These are phyloP conservation scores for Rhabdomys dilectus DNA, from an alignment of 2,113 vertebrate genomes.

Conservation along the genomic window DNA sequence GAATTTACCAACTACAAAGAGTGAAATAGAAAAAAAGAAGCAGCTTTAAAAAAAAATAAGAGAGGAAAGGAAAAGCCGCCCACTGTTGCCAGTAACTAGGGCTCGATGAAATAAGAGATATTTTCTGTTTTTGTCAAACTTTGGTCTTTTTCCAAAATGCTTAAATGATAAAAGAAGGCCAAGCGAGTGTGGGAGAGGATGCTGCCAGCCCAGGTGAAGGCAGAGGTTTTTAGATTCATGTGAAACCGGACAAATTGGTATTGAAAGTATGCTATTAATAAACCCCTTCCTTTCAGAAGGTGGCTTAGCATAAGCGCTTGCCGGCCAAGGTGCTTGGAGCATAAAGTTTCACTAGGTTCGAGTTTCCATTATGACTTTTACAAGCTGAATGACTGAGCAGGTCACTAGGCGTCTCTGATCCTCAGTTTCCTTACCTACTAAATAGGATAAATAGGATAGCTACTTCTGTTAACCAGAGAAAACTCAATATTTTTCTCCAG, in stretches of 20 bases:
- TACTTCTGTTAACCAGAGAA: not conserved
- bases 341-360: not conserved
- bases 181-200: constrained; percentile 36
- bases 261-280: constrained; percentile 60
- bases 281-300: not conserved
- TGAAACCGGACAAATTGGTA: constrained; percentile 3
- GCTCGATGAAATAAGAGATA: constrained; percentile 53
- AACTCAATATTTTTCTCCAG: not conserved
- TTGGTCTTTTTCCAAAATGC: constrained; percentile 59
- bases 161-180: constrained; percentile 54
- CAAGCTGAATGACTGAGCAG: not conserved
- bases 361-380: not conserved
- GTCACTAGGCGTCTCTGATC: not conserved
- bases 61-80: constrained; percentile 38
- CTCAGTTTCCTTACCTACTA: not conserved
- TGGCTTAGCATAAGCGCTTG: not conserved
- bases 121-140: constrained; percentile 61
- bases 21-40: constrained; percentile 69
- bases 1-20: constrained; percentile 65
- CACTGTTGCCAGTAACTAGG: constrained; percentile 40
- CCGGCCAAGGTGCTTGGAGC: not conserved
- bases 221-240: constrained; percentile 54
- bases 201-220: not conserved
- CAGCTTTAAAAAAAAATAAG: not conserved
- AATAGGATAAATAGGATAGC: not conserved